Percentiles rank a stretch among this genome's conserved stretches.
phyloP scores from a whole-genome alignment of 1,140 invertebrate species.

The Drosophila teissieri region DNA sequence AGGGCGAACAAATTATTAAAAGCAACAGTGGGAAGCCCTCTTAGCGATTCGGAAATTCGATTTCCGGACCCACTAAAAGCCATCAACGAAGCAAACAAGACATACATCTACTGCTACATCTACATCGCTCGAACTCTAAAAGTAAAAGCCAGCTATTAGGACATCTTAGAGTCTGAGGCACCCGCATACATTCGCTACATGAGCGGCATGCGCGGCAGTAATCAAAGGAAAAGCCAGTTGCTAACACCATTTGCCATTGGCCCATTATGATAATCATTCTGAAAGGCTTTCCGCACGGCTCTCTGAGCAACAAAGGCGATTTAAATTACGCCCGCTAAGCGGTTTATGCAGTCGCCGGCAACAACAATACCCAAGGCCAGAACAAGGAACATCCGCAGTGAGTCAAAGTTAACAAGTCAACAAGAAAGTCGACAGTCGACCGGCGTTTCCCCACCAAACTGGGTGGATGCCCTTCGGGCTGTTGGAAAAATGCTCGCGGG shows the following conservation, averaged over 20 bases:
- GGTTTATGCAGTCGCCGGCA: slow-evolving; percentile 61
- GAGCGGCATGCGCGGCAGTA: neutral
- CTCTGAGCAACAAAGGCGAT: slow-evolving; percentile 71
- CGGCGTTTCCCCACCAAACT: slow-evolving; percentile 29
- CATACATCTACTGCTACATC: neutral
- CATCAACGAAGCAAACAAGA: neutral
- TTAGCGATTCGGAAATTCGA: neutral
- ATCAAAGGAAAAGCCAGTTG: slow-evolving; percentile 22
- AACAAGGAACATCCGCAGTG: slow-evolving; percentile 43
- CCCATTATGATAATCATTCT: slow-evolving; percentile 69
- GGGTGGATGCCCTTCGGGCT: slow-evolving; percentile 24
- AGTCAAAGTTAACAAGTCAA: slow-evolving; percentile 55
- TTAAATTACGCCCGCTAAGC: slow-evolving; percentile 79
- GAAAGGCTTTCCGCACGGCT: slow-evolving; percentile 68
- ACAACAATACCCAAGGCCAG: slow-evolving; percentile 29
- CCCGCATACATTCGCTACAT: neutral
- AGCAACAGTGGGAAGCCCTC: neutral
- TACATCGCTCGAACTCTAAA: neutral
- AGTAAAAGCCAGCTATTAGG: neutral
- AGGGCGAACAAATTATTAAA: neutral
- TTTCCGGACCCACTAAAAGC: too few relatives aligned
- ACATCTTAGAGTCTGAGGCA: neutral
- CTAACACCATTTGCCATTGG: slow-evolving; percentile 58
- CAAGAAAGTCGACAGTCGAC: slow-evolving; percentile 45
- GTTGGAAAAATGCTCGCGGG: slow-evolving; percentile 4